Base-by-base conservation (phyloP, 2,888 invertebrate genomes). In the Anarsia innoxiella region DNA sequence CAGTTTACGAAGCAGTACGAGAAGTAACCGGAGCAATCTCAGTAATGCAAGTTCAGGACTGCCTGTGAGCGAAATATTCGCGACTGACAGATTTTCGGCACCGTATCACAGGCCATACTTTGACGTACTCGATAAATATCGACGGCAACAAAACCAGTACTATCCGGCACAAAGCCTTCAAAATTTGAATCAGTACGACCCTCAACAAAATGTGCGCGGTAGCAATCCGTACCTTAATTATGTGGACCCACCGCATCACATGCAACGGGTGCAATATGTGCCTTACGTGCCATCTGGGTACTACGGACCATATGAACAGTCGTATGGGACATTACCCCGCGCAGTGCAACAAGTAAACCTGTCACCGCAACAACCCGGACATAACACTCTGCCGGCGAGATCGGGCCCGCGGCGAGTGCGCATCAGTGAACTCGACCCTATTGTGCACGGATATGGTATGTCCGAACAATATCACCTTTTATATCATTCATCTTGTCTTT, bases 381-480 rank as follows among this genome's bases (percentile, higher is more conserved):
- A 67, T 51, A 68, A 75, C 44, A 75, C 80, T 3, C 55, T 83
- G 46, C 83, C 83, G 23, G 51, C 56, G 38, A 69, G 70, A 54
- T 67, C 67, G 31, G 66, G 61, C 32, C 59, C 66, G 41, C 63
- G 83, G 55, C 73, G 82, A 31, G 84, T 84, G 19, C 75, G 83
- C 51, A 83, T 84, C 56, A 80, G 80, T 50, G 71, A 79, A 46
- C 59, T 66, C 39, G 60, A 70, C 40, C 76, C 84, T 15, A 66
- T 70, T 49, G 67, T 83, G 38, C 65, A 78, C 48, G 83, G 77
- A 57, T 83, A 83, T 54, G 83, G 84, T 84, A 77, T 49, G 80
- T 77, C 26, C 26, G 10, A 13, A 26, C n/a, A n/a, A n/a, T n/a
- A n/a, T n/a, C n/a, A n/a, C n/a, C n/a, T n/a, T 12, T 4, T 6